Evolutionary conservation across 2,113 vertebrate species (phyloP).

Genomic region (Pogonocichla stellata): DNA sequence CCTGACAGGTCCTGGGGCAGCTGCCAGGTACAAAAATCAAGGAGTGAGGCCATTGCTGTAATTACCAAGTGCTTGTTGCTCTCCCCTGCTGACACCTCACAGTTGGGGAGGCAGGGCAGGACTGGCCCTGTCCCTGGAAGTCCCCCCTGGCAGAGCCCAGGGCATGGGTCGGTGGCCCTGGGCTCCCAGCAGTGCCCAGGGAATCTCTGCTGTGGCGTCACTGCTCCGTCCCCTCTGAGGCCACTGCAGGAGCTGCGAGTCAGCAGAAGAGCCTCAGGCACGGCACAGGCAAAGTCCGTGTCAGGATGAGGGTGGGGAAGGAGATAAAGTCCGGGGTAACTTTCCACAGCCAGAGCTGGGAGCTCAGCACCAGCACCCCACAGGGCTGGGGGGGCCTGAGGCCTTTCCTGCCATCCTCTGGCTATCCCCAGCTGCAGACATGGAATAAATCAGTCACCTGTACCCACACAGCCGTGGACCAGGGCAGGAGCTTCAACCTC

Average conservation of each 20-base stretch:
- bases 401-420: not conserved
- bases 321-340: not conserved
- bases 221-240: accelerated
- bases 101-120: accelerated
- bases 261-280: not conserved
- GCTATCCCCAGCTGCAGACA: accelerated
- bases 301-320: not conserved
- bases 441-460: accelerated
- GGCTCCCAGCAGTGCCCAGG: not conserved
- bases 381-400: accelerated
- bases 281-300: not conserved
- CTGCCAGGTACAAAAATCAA: not conserved
- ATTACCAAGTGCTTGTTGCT: accelerated
- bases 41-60: accelerated
- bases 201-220: accelerated
- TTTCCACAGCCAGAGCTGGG: not conserved
- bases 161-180: no score
- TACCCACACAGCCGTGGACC: accelerated
- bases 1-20: accelerated
- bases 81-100: accelerated
- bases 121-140: no score
- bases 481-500: not conserved
- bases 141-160: no score
- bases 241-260: not conserved
- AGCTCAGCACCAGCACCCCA: not conserved